Evolutionary conservation across 2,797 vertebrate species (phyloP).

Genomic region (Odontamblyopus rebecca): DNA sequence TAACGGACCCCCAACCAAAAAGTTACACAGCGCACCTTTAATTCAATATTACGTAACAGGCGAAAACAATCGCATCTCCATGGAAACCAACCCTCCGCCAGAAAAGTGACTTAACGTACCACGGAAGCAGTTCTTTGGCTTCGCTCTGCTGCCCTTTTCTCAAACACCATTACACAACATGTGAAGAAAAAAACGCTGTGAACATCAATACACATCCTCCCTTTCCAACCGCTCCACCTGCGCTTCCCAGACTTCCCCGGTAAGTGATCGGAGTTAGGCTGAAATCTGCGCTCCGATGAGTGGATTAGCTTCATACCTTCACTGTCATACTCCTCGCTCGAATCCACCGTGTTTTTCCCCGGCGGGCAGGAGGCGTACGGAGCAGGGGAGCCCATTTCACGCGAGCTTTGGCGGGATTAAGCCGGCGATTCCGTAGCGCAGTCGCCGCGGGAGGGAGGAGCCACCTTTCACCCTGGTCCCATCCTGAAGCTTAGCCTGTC

Average conservation of each 20-base stretch:
- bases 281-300: constrained; percentile 55
- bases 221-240: constrained; percentile 32
- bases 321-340: constrained; percentile 51
- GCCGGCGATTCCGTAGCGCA: constrained; percentile 47
- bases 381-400: constrained; percentile 67
- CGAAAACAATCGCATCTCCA: no score
- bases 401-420: constrained; percentile 67
- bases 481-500: constrained; percentile 25
- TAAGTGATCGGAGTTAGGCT: constrained; percentile 54
- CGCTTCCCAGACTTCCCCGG: constrained; percentile 39
- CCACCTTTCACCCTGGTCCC: constrained; percentile 51
- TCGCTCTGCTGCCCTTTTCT: background rate
- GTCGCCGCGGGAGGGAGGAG: constrained; percentile 38
- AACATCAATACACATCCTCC: constrained; percentile 27
- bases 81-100: no score
- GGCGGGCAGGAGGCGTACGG: constrained; percentile 46
- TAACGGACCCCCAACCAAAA: no score
- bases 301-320: constrained; percentile 54
- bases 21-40: no score
- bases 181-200: background rate
- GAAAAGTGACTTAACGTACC: no score
- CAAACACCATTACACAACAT: background rate
- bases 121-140: background rate
- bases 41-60: no score
- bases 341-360: constrained; percentile 51